Percentiles rank a stretch among this genome's conserved stretches.
Evolutionary conservation across 2,888 invertebrate genomes (phyloP).

Genomic region (Lobophora halterata): DNA sequence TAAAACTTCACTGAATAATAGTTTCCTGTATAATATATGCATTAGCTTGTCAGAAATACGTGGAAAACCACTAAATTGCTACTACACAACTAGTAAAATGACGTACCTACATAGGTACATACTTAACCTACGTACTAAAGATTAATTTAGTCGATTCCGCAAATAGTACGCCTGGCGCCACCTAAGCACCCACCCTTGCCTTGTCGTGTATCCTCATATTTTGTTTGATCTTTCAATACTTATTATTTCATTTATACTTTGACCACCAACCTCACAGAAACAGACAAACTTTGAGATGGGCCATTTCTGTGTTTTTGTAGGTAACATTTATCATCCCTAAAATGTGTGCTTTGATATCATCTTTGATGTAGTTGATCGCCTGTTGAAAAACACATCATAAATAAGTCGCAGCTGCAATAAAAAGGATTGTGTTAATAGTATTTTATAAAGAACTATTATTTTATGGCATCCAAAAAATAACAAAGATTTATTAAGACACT

Average conservation of each 20-base stretch:
- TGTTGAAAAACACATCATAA: constrained; percentile 59
- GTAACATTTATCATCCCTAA: constrained; percentile 31
- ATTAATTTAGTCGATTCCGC: constrained; percentile 36
- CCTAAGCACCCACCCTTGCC: constrained; percentile 31
- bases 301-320: constrained; percentile 15
- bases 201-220: constrained; percentile 22
- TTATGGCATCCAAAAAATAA: constrained; percentile 56
- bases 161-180: constrained; percentile 42
- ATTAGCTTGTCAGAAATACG: constrained; percentile 6
- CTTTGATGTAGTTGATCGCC: constrained; percentile 60
- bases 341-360: constrained; percentile 26
- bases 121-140: too few relatives aligned
- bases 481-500: constrained; percentile 55
- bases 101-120: too few relatives aligned
- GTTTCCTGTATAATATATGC: too few relatives aligned
- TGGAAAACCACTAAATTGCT: too few relatives aligned
- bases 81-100: too few relatives aligned
- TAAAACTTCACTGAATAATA: constrained; percentile 28
- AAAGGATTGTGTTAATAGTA: constrained; percentile 58
- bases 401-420: constrained; percentile 55
- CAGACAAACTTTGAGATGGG: constrained; percentile 15
- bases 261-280: constrained; percentile 16
- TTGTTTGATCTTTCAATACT: constrained; percentile 13
- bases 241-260: constrained; percentile 18
- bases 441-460: constrained; percentile 57